Evolutionary conservation across 2,888 invertebrate genomes (phyloP), one percentile per base, ranked within the genome.

Genomic region (Conchocele bisecta): DNA sequence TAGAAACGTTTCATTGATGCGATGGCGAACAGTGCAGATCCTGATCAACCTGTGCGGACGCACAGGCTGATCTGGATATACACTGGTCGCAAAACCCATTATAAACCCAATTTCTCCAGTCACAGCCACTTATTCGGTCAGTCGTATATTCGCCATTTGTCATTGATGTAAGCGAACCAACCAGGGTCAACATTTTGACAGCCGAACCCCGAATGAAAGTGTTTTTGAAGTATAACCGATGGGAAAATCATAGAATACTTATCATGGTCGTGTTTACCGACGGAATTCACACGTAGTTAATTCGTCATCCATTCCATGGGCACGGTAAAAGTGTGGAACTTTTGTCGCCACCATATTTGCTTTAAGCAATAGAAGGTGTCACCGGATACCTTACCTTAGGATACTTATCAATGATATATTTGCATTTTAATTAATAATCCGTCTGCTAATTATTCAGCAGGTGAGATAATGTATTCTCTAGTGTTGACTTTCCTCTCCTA

Each of bases 311-410:
- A 75, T 75, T 70, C 70, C 61, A 65, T 59, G 44, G 26, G 69
- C 59, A 60, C 63, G 58, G 51, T 39, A 51, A 37, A 44, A 44
- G 26, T 48, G 69, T 63, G 69, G 65, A 53, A 61, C 46, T 61
- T 66, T 75, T 63, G 75, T 61, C 75, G 75, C 75, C 75, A 58
- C 39, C 31, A 51, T 66, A 66, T 75, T 75, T 75, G 64, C 75
- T 46, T 48, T 35, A 17, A 35, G 65, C 51, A 75, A 66, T 70
- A 61, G 66, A 66, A 66, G 48, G 61, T 75, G 75, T 61, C 60
- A 69, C 54, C 57, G 31, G 63, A 75, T 57, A 65, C 33, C 35
- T 22, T 20, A 29, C 22, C 50, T 33, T 56, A 50, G 50, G 57
- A 26, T 35, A 35, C 51, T 66, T 65, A 71, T 68, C 66, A 61